Conservation (phyloP, 2,888 invertebrate genomes). For the Lepas anatifera region DNA sequence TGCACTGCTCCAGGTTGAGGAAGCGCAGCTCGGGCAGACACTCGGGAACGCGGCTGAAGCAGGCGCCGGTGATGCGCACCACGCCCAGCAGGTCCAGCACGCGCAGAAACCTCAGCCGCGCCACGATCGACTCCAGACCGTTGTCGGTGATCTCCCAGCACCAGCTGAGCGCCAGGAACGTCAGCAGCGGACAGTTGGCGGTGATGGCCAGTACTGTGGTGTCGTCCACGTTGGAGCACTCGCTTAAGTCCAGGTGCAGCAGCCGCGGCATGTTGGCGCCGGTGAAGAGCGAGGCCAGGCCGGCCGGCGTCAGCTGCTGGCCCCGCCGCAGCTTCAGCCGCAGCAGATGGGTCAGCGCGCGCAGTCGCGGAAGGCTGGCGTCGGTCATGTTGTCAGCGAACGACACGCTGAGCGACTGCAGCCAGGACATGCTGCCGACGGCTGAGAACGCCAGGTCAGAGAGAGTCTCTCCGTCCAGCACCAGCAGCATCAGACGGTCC, state of each 20-base stretch:
- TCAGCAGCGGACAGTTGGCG: slow-evolving; percentile 18
- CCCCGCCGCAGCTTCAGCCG: slow-evolving; percentile 23
- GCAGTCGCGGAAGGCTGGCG: slow-evolving; percentile 19
- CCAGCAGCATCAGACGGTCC: slow-evolving; percentile 16
- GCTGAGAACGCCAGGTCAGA: slow-evolving; percentile 20
- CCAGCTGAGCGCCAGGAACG: slow-evolving; percentile 23
- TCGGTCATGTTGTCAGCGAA: slow-evolving; percentile 24
- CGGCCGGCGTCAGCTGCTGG: slow-evolving; percentile 18
- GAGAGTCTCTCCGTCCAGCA: slow-evolving; percentile 24
- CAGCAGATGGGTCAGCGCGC: slow-evolving; percentile 17
- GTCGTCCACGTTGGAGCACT: slow-evolving; percentile 23
- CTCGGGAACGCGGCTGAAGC: slow-evolving; percentile 18
- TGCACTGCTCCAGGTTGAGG: slow-evolving; percentile 25
- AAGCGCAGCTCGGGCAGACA: slow-evolving; percentile 20
- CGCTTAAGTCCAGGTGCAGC: slow-evolving; percentile 22
- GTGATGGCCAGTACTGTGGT: slow-evolving; percentile 19
- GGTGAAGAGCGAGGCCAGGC: slow-evolving; percentile 18
- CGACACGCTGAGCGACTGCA: slow-evolving; percentile 21
- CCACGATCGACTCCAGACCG: slow-evolving; percentile 20
- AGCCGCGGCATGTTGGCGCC: slow-evolving; percentile 16
- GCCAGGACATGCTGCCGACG: slow-evolving; percentile 17
- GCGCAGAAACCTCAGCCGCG: slow-evolving; percentile 17
- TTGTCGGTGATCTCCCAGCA: slow-evolving; percentile 25
- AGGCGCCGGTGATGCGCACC: slow-evolving; percentile 21
- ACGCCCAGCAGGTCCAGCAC: slow-evolving; percentile 23